Evolutionary conservation across 2,888 invertebrate species (phyloP).

Genomic region (Hydropsyche betteni): DNA sequence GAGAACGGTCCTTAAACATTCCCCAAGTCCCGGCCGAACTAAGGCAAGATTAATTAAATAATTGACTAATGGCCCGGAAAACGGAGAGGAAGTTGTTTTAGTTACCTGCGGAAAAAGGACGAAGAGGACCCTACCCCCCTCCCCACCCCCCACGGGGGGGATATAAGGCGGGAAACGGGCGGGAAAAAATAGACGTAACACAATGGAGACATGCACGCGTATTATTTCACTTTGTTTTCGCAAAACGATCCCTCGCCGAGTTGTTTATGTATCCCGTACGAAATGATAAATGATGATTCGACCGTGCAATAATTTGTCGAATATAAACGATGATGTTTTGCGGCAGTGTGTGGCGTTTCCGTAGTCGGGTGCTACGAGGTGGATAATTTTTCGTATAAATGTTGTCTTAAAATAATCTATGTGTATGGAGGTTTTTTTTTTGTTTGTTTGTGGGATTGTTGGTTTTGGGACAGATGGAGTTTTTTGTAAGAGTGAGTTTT

Average conservation of each 20-base stretch:
- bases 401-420: too few species aligned
- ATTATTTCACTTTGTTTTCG: slow-evolving; percentile 48
- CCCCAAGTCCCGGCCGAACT: slow-evolving; percentile 40
- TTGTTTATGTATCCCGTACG: slow-evolving; percentile 19
- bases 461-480: too few species aligned
- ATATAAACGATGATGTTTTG: background rate
- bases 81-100: slow-evolving; percentile 52
- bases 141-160: background rate
- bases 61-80: slow-evolving; percentile 64
- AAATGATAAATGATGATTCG: background rate
- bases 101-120: slow-evolving; percentile 50
- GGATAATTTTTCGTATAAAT: too few species aligned
- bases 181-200: slow-evolving; percentile 25
- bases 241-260: slow-evolving; percentile 33
- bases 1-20: slow-evolving; percentile 37
- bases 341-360: too few species aligned
- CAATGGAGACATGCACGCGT: slow-evolving; percentile 42
- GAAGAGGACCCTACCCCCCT: background rate
- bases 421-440: too few species aligned
- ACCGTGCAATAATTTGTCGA: slow-evolving; percentile 9
- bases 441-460: too few species aligned
- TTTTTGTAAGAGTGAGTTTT: too few species aligned
- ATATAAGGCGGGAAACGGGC: slow-evolving; percentile 7
- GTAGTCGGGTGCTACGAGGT: too few species aligned
- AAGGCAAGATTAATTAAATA: slow-evolving; percentile 63